Evolutionary conservation across 1,140 invertebrate genomes (phyloP).

Genomic region (Diabrotica virgifera): DNA sequence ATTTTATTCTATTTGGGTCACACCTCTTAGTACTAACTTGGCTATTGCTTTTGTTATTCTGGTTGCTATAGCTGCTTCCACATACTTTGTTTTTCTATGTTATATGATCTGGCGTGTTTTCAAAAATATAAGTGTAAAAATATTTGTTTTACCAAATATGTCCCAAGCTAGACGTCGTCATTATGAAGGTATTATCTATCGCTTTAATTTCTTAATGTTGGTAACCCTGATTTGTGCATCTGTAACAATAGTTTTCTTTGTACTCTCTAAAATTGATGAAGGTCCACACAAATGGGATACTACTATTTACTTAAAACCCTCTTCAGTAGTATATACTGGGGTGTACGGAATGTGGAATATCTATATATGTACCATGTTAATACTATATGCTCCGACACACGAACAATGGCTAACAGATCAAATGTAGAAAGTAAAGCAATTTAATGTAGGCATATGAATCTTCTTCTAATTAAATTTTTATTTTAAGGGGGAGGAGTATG

Average conservation of each 20-base stretch:
- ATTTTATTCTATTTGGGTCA: conserved; percentile 98
- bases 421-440: conserved; percentile 79
- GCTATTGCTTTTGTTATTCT: conserved; percentile 90
- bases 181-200: conserved; percentile 94
- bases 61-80: conserved; percentile 82
- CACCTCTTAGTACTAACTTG: conserved; percentile 85
- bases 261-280: conserved; percentile 91
- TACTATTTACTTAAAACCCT: conserved; percentile 81
- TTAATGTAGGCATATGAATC: conserved; percentile 82
- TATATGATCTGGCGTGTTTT: conserved; percentile 94
- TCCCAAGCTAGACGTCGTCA: conserved; percentile 81
- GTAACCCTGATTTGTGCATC: conserved; percentile 91
- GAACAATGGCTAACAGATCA: conserved; percentile 83
- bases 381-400: conserved; percentile 96
- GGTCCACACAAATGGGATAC: conserved; percentile 96
- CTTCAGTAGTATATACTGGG: conserved; percentile 95
- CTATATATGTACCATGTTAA: conserved; percentile 92
- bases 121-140: conserved; percentile 87
- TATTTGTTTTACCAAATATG: conserved; percentile 84
- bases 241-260: conserved; percentile 91
- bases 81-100: conserved; percentile 92
- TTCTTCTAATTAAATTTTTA: conserved; percentile 82
- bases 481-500: too few relatives aligned
- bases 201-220: conserved; percentile 97
- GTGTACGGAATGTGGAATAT: conserved; percentile 99